Evolutionary conservation across 2,888 invertebrate species (phyloP), one percentile per base, ranked within the genome.

Genomic region (Hirtodrosophila confusa): DNA sequence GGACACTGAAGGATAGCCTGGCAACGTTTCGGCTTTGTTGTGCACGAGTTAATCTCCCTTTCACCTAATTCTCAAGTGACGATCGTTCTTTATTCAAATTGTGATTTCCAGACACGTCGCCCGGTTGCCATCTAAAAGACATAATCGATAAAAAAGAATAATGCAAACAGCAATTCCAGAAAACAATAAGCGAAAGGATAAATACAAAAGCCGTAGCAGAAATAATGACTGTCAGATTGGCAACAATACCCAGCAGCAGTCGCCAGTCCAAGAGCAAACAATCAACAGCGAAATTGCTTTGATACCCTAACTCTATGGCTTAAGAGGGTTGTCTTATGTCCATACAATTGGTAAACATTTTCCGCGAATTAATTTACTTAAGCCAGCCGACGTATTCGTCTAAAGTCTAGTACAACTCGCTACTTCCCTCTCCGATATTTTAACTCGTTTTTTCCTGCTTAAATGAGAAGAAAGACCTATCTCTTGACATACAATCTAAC

Each of bases 141-240:
- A 58, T 63, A 80, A 80, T 79, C 84, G 68, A 78, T 78, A 69
- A 73, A 70, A 73, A 70, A 68, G 75, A 67, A 69, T 83, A 79
- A 79, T 51, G 54, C 54, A 57, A 67, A 69, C 66, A 75, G 66
- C 60, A 72, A 72, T 63, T 40, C 40, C 45, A 39, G 11, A 37
- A 44, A 66, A 39, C 23, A 45, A 55, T 12, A 29, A 7, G 11
- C 7, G 39, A 10, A 27, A 24, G 3, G 11, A 9, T 27, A 12
- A 33, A 4, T n/a, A 12, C 11, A n/a, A 56, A 37, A 53, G 37
- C 39, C 41, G 31, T 62, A 36, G 45, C 47, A 45, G 56, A 62
- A 60, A 53, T 62, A 62, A 71, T 39, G 61, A 50, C 35, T 24
- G 48, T 40, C 35, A 35, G 45, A n/a, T n/a, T 44, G 11, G 29